Evolutionary conservation across 2,888 invertebrate genomes (phyloP), one percentile per base, ranked within the genome.

Genomic region (Drosophila macrospina): DNA sequence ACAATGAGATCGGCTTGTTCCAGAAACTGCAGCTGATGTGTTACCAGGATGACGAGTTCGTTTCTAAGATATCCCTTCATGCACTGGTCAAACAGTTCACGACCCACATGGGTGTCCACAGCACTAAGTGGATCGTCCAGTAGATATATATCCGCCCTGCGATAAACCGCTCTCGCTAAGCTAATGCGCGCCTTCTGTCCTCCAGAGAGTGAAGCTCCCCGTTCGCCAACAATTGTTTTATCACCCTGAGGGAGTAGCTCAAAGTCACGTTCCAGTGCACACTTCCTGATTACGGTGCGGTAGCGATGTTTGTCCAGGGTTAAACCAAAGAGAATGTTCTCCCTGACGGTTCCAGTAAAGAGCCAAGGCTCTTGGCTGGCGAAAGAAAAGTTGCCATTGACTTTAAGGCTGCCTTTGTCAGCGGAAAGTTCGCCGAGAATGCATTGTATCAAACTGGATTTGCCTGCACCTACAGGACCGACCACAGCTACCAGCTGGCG

Each of bases 61-160:
- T 93, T 93, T 48, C 92, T 93, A 45, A 97, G 91, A 78, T 84
- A 91, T 5, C 89, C 89, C 11, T 85, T 87, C 88, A 92, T 91
- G 52, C 92, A 92, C 55, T 91, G 88, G 52, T 98, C 96, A 92
- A 98, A 98, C 83, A 98, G 93, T 91, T 97, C 96, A n/a, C 96
- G 94, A 1, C 97, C 97, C 0, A 98, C 98, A 90, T 96, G 96
- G 0, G 97, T 94, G 93, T 98, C 98, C 16, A 98, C 98, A 0
- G 98, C 98, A 55, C 97, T 96, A 51, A 98, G 93, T 0, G 98
- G 98, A 93, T 98, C 98, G 92, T 98, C 98, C 57, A 98, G 92
- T 11, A 98, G 92, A 90, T 97, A 98, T 75, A 98, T 95, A 86
- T 97, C 97, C 0, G 97, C 95, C 64, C 97, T 94, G 57, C 96